phyloP scores from a whole-genome alignment of 2,888 invertebrate genomes.

The Priocnemis perturbator region DNA sequence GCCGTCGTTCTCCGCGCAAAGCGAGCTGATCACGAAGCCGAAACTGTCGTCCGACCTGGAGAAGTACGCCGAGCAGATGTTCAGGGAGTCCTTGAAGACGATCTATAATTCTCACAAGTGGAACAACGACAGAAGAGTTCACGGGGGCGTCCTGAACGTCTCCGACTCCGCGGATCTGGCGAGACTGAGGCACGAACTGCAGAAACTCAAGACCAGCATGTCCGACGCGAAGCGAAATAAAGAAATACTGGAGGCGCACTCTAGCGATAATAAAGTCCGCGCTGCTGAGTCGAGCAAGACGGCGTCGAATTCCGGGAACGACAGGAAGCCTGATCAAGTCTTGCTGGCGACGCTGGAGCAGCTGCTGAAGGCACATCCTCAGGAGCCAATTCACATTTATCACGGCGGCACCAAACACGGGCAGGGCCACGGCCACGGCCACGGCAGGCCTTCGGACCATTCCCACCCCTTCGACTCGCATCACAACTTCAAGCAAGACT shows the following conservation, averaged over 20 bases:
- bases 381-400: constrained; percentile 49
- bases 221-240: constrained; percentile 50
- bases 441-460: constrained; percentile 33
- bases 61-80: constrained; percentile 72
- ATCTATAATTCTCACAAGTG: constrained; percentile 73
- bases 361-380: constrained; percentile 60
- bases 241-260: constrained; percentile 65
- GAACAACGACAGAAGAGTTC: constrained; percentile 66
- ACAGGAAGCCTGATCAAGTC: constrained; percentile 56
- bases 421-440: constrained; percentile 32
- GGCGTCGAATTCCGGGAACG: constrained; percentile 16
- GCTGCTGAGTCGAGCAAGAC: constrained; percentile 50
- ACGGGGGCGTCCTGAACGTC: constrained; percentile 50
- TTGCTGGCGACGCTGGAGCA: constrained; percentile 63
- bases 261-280: constrained; percentile 64
- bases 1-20: constrained; percentile 57
- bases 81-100: constrained; percentile 71
- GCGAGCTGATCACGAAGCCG: constrained; percentile 63
- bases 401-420: constrained; percentile 43
- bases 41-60: constrained; percentile 67
- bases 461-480: background rate
- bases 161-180: constrained; percentile 61
- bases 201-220: constrained; percentile 58
- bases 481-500: constrained; percentile 18
- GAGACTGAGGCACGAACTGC: constrained; percentile 63